Evolutionary conservation across 1,140 invertebrate species (phyloP).

Genomic region (Aphelinus atriplicis): DNA sequence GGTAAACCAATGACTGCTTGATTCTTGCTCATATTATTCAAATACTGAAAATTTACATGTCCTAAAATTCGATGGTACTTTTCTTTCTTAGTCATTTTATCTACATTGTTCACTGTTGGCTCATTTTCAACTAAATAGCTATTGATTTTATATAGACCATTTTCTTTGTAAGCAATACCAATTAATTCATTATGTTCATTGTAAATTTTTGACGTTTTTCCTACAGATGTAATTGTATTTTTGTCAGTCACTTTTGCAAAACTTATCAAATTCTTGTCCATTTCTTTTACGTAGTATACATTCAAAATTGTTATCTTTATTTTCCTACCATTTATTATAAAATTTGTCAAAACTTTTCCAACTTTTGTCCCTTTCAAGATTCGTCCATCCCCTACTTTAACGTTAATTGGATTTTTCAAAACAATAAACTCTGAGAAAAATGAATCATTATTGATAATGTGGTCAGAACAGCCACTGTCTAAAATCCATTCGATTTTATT

Average conservation of each 20-base stretch:
- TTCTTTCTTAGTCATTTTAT: slow-evolving; percentile 38
- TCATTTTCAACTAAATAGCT: slow-evolving; percentile 26
- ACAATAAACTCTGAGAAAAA: slow-evolving; percentile 36
- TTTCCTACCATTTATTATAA: slow-evolving; percentile 32
- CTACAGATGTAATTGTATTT: background rate
- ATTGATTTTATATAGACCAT: slow-evolving; percentile 19
- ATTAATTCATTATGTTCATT: background rate
- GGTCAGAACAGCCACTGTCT: slow-evolving; percentile 43
- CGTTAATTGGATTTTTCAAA: slow-evolving; percentile 41
- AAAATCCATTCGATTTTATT: slow-evolving; percentile 45
- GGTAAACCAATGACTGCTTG: slow-evolving; percentile 30
- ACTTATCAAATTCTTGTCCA: slow-evolving; percentile 43
- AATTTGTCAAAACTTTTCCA: slow-evolving; percentile 37
- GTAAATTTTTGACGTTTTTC: background rate
- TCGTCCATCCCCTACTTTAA: slow-evolving; percentile 44
- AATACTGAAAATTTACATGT: slow-evolving; percentile 42
- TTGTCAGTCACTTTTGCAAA: slow-evolving; percentile 37
- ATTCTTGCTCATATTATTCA: slow-evolving; percentile 37
- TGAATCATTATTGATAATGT: slow-evolving; percentile 42
- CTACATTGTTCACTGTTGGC: too few species aligned
- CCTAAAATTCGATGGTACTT: slow-evolving; percentile 40
- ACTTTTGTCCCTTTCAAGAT: slow-evolving; percentile 43
- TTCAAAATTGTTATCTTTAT: slow-evolving; percentile 26
- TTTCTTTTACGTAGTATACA: slow-evolving; percentile 34
- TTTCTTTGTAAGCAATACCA: background rate